These are phyloP conservation scores for Aethes cnicana DNA, from an alignment of 2,888 invertebrate species.

Conservation along the genomic window DNA sequence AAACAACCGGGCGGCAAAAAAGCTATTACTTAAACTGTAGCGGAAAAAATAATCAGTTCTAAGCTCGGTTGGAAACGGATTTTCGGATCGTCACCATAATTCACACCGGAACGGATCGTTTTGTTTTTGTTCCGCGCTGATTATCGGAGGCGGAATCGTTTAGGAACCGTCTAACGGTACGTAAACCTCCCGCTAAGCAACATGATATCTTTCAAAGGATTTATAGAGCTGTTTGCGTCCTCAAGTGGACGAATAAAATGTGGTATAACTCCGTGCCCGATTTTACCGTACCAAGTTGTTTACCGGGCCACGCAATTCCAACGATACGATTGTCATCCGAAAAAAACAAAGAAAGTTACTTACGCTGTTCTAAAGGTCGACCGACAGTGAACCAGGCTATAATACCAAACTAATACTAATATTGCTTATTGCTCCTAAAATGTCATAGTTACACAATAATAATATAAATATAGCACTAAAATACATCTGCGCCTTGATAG, in stretches of 20 bases:
- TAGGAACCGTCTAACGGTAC: constrained; percentile 55
- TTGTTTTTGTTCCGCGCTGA: constrained; percentile 69
- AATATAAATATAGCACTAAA: too few species aligned
- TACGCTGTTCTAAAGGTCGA: too few species aligned
- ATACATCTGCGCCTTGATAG: too few species aligned
- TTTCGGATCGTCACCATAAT: constrained; percentile 33
- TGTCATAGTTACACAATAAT: too few species aligned
- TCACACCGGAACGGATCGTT: constrained; percentile 43
- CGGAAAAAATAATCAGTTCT: too few species aligned
- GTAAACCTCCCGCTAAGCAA: constrained; percentile 45
- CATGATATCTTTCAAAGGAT: constrained; percentile 45
- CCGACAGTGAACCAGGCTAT: too few species aligned
- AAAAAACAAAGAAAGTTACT: too few species aligned
- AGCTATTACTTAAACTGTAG: too few species aligned
- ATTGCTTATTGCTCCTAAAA: too few species aligned
- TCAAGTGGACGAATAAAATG: constrained; percentile 29
- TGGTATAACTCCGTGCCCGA: constrained; percentile 34
- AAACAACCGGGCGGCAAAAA: too few species aligned
- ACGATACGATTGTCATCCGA: neutral
- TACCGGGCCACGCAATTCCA: constrained; percentile 31
- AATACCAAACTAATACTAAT: too few species aligned
- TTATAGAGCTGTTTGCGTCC: constrained; percentile 37
- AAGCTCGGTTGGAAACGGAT: too few species aligned
- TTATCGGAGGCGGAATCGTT: constrained; percentile 50
- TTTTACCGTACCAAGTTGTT: constrained; percentile 32